These are phyloP conservation scores for Schrankia costaestrigalis DNA, from an alignment of 2,888 invertebrate species.

Conservation along the genomic window DNA sequence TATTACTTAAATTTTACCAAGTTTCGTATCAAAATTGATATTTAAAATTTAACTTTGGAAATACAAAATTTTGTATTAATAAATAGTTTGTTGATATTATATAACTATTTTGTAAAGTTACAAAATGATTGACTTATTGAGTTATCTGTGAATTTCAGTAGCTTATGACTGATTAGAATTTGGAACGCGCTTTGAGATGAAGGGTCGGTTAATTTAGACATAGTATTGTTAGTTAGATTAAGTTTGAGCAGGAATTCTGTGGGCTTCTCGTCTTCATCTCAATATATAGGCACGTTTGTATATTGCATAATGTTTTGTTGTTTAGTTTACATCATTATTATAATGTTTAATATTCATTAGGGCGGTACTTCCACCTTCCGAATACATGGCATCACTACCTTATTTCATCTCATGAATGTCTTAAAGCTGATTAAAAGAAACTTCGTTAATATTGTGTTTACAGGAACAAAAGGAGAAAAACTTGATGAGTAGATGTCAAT, in stretches of 20 bases:
- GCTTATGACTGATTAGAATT: constrained; percentile 20
- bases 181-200: constrained; percentile 5
- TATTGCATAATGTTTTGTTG: too few species aligned
- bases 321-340: too few species aligned
- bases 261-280: not conserved
- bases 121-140: constrained; percentile 26
- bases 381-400: too few species aligned
- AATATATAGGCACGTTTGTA: not conserved
- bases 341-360: too few species aligned
- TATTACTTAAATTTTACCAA: constrained; percentile 22
- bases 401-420: too few species aligned
- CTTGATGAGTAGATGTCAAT: too few species aligned
- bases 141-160: constrained; percentile 23
- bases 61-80: constrained; percentile 15
- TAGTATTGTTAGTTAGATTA: constrained; percentile 6
- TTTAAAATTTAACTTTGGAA: constrained; percentile 17
- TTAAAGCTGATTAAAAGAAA: too few species aligned
- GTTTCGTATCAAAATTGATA: constrained; percentile 20
- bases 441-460: too few species aligned
- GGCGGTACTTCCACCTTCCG: too few species aligned
- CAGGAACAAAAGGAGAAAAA: too few species aligned
- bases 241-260: constrained; percentile 5
- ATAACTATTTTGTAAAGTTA: constrained; percentile 20
- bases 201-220: constrained; percentile 6
- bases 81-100: constrained; percentile 21